A percentile compares a stretch with the other conserved stretches of the same genome.
These are phyloP conservation scores for Apostichopus parvimensis DNA, from an alignment of 35 echinoderm and acorn worm genomes.

Conservation along the genomic window DNA sequence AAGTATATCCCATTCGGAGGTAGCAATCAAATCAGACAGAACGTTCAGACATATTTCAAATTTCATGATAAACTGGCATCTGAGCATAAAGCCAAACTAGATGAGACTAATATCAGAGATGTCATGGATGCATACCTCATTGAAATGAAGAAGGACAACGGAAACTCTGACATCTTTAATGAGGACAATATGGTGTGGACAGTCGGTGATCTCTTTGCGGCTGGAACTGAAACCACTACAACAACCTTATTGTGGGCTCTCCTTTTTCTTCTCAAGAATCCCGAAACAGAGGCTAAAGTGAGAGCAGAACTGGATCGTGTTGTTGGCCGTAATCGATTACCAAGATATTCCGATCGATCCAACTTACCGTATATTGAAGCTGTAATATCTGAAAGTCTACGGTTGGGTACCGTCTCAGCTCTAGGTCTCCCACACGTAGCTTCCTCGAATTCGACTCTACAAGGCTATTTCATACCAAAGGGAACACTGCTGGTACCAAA, in stretches of 20 bases:
- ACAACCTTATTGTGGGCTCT: slow-evolving; percentile 60
- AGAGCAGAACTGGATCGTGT: slow-evolving; percentile 64
- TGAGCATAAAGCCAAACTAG: slow-evolving; percentile 35
- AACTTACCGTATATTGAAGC: slow-evolving; percentile 67
- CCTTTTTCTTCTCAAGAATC: slow-evolving; percentile 63
- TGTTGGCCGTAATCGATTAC: slow-evolving; percentile 62
- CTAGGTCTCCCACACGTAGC: slow-evolving; percentile 57
- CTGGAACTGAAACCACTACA: slow-evolving; percentile 76
- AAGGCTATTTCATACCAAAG: slow-evolving; percentile 66
- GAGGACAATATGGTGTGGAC: slow-evolving; percentile 46
- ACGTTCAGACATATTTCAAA: background rate
- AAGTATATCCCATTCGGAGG: slow-evolving; percentile 70
- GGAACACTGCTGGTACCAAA: slow-evolving; percentile 69
- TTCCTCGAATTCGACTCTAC: slow-evolving; percentile 13
- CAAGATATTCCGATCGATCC: slow-evolving; percentile 51
- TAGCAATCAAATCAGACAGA: slow-evolving; percentile 25
- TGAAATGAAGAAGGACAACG: slow-evolving; percentile 59
- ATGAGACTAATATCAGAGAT: slow-evolving; percentile 40
- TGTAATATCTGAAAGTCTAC: slow-evolving; percentile 47
- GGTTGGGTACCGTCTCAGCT: slow-evolving; percentile 43
- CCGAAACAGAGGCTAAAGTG: slow-evolving; percentile 53
- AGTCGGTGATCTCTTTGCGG: slow-evolving; percentile 59
- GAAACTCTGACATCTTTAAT: background rate
- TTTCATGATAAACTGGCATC: slow-evolving; percentile 29
- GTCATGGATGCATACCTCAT: slow-evolving; percentile 62